These are phyloP conservation scores for Lasioglossum morio DNA, from an alignment of 2,888 invertebrate species.

Conservation along the genomic window DNA sequence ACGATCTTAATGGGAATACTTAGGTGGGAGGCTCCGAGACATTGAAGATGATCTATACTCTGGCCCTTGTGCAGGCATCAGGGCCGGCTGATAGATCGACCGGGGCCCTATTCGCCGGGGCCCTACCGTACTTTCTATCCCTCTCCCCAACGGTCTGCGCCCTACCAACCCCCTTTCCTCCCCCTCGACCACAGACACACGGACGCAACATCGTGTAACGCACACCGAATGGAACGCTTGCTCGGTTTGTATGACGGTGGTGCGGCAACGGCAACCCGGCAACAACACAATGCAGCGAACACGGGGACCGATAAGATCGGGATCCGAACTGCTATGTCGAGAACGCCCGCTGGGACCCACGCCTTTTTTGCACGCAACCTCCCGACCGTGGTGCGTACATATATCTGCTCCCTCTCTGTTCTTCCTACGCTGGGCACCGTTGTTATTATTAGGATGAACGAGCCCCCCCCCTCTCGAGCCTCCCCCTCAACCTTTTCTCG, in stretches of 20 bases:
- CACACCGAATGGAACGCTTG: constrained; percentile 30
- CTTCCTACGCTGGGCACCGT: constrained; percentile 48
- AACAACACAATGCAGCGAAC: constrained; percentile 80
- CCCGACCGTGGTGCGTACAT: constrained; percentile 61
- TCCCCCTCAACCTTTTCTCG: constrained; percentile 14
- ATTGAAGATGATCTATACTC: constrained; percentile 80
- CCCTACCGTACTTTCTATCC: constrained; percentile 59
- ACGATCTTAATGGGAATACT: constrained; percentile 83
- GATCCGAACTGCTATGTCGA: constrained; percentile 77
- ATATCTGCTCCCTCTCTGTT: constrained; percentile 46
- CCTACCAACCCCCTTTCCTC: neutral
- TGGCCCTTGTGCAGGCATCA: constrained; percentile 71
- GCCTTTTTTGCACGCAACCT: constrained; percentile 79
- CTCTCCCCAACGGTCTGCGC: constrained; percentile 14
- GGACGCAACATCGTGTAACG: constrained; percentile 20
- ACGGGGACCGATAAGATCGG: constrained; percentile 80
- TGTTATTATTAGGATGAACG: constrained; percentile 71
- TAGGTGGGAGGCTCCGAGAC: constrained; percentile 82
- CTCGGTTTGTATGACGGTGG: constrained; percentile 47
- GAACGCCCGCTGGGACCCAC: constrained; percentile 81
- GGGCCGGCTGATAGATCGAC: constrained; percentile 71
- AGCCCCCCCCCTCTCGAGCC: constrained; percentile 37
- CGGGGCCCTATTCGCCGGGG: constrained; percentile 67
- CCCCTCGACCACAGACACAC: neutral
- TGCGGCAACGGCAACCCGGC: constrained; percentile 65